Conservation (phyloP, 1,140 invertebrate genomes). For the Leptonema lineaticorne region DNA sequence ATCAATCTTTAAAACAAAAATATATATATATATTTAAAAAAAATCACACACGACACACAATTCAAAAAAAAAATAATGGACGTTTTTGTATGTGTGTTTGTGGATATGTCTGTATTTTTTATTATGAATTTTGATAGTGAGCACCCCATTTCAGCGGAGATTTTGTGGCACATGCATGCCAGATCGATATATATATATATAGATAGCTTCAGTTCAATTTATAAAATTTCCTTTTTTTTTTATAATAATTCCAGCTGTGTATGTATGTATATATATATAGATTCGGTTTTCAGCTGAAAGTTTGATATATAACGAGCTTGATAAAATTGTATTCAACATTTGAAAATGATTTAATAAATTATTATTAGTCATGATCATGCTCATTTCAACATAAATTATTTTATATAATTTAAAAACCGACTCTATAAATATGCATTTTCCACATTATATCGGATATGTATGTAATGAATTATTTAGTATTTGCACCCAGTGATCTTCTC, state of each 20-base stretch:
- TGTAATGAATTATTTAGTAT: too few relatives aligned
- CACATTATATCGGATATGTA: too few relatives aligned
- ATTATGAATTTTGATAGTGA: too few relatives aligned
- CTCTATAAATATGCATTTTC: background rate
- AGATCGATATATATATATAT: background rate
- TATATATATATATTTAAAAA: background rate
- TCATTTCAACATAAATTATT: background rate
- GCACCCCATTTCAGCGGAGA: too few relatives aligned
- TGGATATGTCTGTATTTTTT: too few relatives aligned
- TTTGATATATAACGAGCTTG: background rate
- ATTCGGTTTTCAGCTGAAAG: too few relatives aligned
- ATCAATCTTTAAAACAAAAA: background rate
- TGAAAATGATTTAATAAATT: background rate
- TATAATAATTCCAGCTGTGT: background rate
- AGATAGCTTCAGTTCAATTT: background rate
- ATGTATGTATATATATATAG: background rate
- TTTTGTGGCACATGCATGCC: constrained; percentile 23
- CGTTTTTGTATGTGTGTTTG: too few relatives aligned
- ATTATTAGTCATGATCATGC: too few relatives aligned
- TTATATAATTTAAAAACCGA: background rate
- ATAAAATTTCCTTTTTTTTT: background rate
- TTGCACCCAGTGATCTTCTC: too few relatives aligned
- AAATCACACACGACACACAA: background rate
- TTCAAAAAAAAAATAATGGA: too few relatives aligned
- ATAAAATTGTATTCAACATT: background rate